Evolutionary conservation across 2,113 vertebrate species (phyloP), one percentile per base, ranked within the genome.

Genomic region (Cinclus cinclus): DNA sequence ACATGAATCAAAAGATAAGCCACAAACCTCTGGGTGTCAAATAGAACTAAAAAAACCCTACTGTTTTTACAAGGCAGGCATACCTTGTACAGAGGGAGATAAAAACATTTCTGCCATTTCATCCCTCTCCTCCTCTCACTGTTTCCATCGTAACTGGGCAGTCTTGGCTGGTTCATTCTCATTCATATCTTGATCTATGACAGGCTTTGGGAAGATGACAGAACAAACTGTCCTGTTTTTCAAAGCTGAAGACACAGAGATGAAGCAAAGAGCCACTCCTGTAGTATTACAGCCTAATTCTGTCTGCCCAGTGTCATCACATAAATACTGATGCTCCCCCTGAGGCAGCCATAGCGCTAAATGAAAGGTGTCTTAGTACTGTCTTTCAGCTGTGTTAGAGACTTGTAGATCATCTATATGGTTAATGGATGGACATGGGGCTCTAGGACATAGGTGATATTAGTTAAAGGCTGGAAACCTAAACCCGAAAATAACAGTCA

Each of bases 261-360:
- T 73, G 89, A 89, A 67, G 49, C 53, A 59, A 71, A 89, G 30
- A 88, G 47, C 39, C 27, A n/a, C 59, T 95, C 59, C 39, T 90
- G 52, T 44, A 74, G 75, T 70, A 63, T 87, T 95, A 77, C 59
- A 85, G 78, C 67, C 75, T 75, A 92, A 94, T 79, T 93, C 75
- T 94, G 50, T 90, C 91, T 96, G 55, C 33, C 39, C 18, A 7
- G 39, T 4, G 8, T 84, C 77, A 50, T 85, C 50, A 39, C 58
- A 68, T 73, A 95, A 94, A 92, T 71, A 81, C 60, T 84, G 83
- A 92, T 89, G 56, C 47, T 89, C 22, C 60, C 62, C 65, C n/a
- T 63, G 92, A 90, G 91, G 85, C 75, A 88, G 53, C 50, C 46
- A 31, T 80, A 73, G 25, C 62, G 70, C 64, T 83, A 95, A 91